Conservation (phyloP, 2,113 vertebrate species). For the Tetrao urogallus region DNA sequence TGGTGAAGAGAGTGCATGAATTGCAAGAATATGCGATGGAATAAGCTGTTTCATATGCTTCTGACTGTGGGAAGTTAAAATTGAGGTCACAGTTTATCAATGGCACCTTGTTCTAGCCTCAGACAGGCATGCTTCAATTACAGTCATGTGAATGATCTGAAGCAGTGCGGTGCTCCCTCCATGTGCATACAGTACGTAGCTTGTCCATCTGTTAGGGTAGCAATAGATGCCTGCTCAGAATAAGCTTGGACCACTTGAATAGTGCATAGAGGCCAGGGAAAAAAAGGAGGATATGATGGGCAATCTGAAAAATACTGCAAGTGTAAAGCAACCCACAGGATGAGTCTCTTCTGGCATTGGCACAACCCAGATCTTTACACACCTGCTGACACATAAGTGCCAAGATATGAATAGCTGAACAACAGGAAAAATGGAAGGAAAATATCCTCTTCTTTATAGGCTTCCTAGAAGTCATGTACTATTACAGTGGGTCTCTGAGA, state of each 20-base stretch:
- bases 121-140: not conserved
- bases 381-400: constrained; percentile 39
- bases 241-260: constrained; percentile 57
- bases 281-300: constrained; percentile 34
- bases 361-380: not conserved
- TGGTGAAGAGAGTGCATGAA: not conserved
- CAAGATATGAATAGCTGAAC: constrained; percentile 61
- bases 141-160: constrained; percentile 36
- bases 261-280: constrained; percentile 8
- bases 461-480: constrained; percentile 49
- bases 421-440: constrained; percentile 46
- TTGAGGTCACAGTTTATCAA: not conserved
- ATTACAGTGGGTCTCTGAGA: constrained; percentile 30
- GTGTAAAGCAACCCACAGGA: constrained; percentile 20
- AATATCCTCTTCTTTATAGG: constrained; percentile 24
- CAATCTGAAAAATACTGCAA: constrained; percentile 13
- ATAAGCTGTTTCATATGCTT: not conserved
- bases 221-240: constrained; percentile 55
- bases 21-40: not conserved
- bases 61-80: not conserved
- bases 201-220: constrained; percentile 53
- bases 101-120: constrained; percentile 34
- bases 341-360: constrained; percentile 3
- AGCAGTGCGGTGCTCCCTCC: constrained; percentile 32
- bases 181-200: constrained; percentile 49